These are phyloP conservation scores for Melikaiella ostensackeni DNA, from an alignment of 2,888 invertebrate species.

Conservation along the genomic window DNA sequence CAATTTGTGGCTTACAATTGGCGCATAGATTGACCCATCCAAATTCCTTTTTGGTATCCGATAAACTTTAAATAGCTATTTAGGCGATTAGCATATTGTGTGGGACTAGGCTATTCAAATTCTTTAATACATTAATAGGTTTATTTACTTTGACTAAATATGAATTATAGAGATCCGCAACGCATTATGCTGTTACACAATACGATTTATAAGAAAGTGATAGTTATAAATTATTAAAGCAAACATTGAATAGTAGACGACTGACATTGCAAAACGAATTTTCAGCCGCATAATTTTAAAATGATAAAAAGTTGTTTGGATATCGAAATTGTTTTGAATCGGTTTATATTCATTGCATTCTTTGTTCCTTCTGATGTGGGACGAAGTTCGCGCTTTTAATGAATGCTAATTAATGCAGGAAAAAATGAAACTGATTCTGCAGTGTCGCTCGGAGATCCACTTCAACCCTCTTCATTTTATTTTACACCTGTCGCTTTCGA, in stretches of 20 bases:
- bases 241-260: not conserved
- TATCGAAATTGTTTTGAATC: constrained; percentile 6
- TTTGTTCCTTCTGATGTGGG: not conserved
- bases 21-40: constrained; percentile 34
- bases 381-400: not conserved
- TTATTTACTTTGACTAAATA: not conserved
- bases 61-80: not conserved
- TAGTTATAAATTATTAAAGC: not conserved
- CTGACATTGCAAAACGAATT: not conserved
- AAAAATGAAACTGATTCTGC: constrained; percentile 31
- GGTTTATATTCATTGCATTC: constrained; percentile 1
- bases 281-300: not conserved
- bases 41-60: constrained; percentile 43
- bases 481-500: constrained; percentile 18
- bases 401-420: constrained; percentile 23
- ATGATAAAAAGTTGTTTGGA: not conserved
- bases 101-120: constrained; percentile 3
- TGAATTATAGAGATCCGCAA: not conserved
- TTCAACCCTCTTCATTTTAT: constrained; percentile 23
- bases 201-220: not conserved
- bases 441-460: not conserved
- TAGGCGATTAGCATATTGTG: constrained; percentile 27
- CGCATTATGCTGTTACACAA: not conserved
- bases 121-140: not conserved
- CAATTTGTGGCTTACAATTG: constrained; percentile 15